Base-by-base conservation (phyloP, 2,888 invertebrate genomes). In the Creontiades dilutus region DNA sequence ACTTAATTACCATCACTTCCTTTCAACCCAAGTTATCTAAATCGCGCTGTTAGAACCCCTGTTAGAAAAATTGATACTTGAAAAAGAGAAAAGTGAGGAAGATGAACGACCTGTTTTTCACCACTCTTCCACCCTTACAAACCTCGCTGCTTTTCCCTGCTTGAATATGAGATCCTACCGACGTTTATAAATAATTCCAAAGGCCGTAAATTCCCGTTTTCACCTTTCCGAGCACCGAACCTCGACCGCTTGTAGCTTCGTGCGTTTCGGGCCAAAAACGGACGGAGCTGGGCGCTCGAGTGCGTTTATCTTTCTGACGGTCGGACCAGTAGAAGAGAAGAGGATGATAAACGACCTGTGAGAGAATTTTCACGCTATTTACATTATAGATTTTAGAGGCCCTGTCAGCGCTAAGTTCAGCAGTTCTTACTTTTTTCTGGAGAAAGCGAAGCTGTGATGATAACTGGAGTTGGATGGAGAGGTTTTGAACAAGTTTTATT, bases 141-240 rank as follows among this genome's bases (percentile, higher is more conserved):
- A 12, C 52, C 52, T 52, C 52, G 16, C 61, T 61, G 19, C n/a
- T 61, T 61, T 61, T 9, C 61, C 61, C 37, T 37, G 16, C 61
- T 61, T 61, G 61, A 76, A 46, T 76, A 76, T 76, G 76, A 28
- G 76, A 76, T 28, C 61, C 61, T 19, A 28, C 76, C 28, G 46
- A 76, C 76, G 16, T 27, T 75, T 75, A 75, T 75, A 75, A 75
- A 75, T 75, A 75, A 75, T 75, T 75, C 75, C 28, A 14, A 28
- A 3, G 27, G 27, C 76, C 27, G 27, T 76, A 76, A 76, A 76
- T 76, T 19, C n/a, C 28, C 76, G 76, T 37, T 76, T 76, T 76
- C 76, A 19, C 19, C 16, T 19, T 61, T n/a, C 61, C 61, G n/a
- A 61, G 61, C 76, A 12, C 28, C 19, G 27, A 76, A 27, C 76